Evolutionary conservation across 2,113 vertebrate species (phyloP), one percentile per base, ranked within the genome.

Genomic region (Tautogolabrus adspersus): DNA sequence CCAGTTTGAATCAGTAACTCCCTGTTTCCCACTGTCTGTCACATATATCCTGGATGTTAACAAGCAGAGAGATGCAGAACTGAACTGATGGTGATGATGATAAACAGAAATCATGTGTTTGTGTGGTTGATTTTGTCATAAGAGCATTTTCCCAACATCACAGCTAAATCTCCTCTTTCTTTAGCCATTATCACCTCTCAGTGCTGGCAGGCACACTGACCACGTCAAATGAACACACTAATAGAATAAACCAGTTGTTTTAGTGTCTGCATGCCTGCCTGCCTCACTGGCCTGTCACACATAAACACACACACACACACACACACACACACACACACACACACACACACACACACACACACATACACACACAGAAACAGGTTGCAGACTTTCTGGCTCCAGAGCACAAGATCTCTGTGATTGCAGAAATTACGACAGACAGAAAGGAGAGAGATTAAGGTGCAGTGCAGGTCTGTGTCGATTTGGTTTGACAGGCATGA

Each of bases 341-440:
- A n/a, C n/a, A 71, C 60, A 63, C 60, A 66, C 62, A 49, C 47
- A 66, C 72, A 58, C 34, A 75, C 65, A 72, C 30, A 84, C 66
- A 78, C 66, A 72, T 52, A 66, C 26, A 71, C 18, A 82, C 37
- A 66, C 13, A 56, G 52, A 69, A 68, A 79, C 80, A 87, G 85
- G 88, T 87, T 91, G 87, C 85, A 92, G 91, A 90, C 91, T 89
- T 62, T 79, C 88, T 90, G 91, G 91, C 91, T 92, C 91, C 91
- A 87, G 72, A 75, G 69, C 59, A 38, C 75, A 77, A 92, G 91
- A 92, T 92, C 88, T 71, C 30, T 68, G 63, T 87, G 91, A 92
- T 92, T 91, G 88, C 86, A 81, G 88, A 84, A 89, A 92, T 88
- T 79, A 88, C 65, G 18, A 75, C 84, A 82, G 89, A 88, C 85